phyloP scores from a whole-genome alignment of 2,888 invertebrate species.

The Bimastos eiseni region DNA sequence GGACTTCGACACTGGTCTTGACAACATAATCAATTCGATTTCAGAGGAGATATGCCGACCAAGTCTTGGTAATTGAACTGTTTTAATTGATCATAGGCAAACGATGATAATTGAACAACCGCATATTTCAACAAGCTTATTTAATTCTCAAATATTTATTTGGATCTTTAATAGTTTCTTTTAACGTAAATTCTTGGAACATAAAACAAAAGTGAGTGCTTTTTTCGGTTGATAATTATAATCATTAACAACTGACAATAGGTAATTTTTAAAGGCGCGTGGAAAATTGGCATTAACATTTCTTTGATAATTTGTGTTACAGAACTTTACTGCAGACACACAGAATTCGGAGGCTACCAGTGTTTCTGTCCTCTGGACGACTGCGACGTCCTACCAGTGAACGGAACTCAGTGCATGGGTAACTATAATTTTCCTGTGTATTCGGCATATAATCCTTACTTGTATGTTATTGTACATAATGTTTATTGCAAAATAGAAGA shows the following conservation, averaged over 20 bases:
- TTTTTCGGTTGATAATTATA: no score
- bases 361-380: constrained; percentile 39
- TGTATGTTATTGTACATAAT: no score
- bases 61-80: constrained; percentile 17
- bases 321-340: constrained; percentile 34
- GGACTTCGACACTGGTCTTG: constrained; percentile 24
- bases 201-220: no score
- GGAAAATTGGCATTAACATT: background rate
- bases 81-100: background rate
- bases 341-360: constrained; percentile 35
- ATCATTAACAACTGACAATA: no score
- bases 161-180: no score
- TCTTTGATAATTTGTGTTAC: constrained; percentile 21
- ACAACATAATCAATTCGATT: background rate
- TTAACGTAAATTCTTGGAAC: no score
- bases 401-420: constrained; percentile 39
- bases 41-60: constrained; percentile 30
- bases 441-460: background rate
- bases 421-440: background rate
- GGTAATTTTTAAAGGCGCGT: no score
- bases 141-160: no score
- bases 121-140: no score
- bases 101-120: background rate
- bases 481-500: no score
- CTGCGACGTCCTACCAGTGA: constrained; percentile 34